phyloP scores from a whole-genome alignment of 2,888 invertebrate species.

The Tupiocoris notatus region DNA sequence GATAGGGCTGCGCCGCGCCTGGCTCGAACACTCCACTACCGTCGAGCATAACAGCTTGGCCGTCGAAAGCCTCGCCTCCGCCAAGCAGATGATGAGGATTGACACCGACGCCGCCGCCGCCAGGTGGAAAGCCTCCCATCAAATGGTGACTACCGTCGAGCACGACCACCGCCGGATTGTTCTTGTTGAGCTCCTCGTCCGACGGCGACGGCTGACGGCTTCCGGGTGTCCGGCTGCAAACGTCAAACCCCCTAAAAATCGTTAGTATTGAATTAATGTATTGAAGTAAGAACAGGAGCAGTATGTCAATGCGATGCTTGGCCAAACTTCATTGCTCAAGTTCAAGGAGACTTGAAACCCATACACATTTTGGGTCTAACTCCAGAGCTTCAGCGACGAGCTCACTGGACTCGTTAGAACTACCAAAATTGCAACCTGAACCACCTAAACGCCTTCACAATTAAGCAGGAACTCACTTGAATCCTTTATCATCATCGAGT shows the following conservation, averaged over 20 bases:
- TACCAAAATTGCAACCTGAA: too few relatives aligned
- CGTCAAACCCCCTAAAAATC: background rate
- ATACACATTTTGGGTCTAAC: too few relatives aligned
- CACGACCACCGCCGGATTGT: constrained; percentile 52
- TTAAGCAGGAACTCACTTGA: constrained; percentile 71
- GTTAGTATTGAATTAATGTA: too few relatives aligned
- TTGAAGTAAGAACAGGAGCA: too few relatives aligned
- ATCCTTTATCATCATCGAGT: constrained; percentile 83
- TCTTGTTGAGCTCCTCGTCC: constrained; percentile 72
- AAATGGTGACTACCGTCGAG: constrained; percentile 51
- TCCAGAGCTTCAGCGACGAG: too few relatives aligned
- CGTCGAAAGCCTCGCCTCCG: constrained; percentile 49
- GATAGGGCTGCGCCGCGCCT: constrained; percentile 46
- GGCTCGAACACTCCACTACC: constrained; percentile 45
- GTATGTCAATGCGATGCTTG: too few relatives aligned
- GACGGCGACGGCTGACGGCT: constrained; percentile 91
- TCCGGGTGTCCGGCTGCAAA: constrained; percentile 75
- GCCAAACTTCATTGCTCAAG: too few relatives aligned
- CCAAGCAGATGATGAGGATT: constrained; percentile 43
- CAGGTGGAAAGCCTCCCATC: constrained; percentile 54
- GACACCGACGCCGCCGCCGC: background rate
- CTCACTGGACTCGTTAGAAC: too few relatives aligned
- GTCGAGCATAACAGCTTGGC: constrained; percentile 51
- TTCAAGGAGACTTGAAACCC: too few relatives aligned
- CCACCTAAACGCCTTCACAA: background rate